Conservation (phyloP, 2,888 invertebrate species). For the Orthosia cruda region DNA sequence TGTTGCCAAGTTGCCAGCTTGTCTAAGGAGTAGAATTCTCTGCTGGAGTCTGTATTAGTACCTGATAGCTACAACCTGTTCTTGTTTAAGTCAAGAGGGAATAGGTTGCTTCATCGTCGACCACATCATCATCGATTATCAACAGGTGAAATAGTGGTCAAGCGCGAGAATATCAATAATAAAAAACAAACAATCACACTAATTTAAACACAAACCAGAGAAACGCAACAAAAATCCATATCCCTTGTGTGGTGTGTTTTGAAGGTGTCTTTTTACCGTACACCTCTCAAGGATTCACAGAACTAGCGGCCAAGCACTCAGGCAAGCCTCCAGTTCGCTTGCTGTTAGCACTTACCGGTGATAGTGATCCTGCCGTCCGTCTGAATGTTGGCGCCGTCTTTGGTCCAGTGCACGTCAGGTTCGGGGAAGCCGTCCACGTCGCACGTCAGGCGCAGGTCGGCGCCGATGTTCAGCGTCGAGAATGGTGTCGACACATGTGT, state of each 20-base stretch:
- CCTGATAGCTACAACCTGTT: too few species aligned
- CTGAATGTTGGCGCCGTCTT: slow-evolving; percentile 93
- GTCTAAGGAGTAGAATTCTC: too few species aligned
- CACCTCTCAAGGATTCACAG: background rate
- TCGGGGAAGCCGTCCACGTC: slow-evolving; percentile 95
- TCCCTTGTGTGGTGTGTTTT: too few species aligned
- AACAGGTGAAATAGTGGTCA: too few species aligned
- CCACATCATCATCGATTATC: too few species aligned
- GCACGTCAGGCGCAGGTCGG: slow-evolving; percentile 94
- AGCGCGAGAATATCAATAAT: too few species aligned
- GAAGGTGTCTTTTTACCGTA: background rate
- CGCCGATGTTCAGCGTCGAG: slow-evolving; percentile 93
- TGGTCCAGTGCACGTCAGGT: slow-evolving; percentile 96
- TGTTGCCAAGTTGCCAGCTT: too few species aligned
- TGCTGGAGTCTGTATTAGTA: too few species aligned
- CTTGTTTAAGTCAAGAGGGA: too few species aligned
- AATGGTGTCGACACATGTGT: slow-evolving; percentile 92
- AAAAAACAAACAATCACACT: background rate
- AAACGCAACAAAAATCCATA: background rate
- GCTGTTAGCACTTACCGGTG: slow-evolving; percentile 89
- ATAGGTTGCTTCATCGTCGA: too few species aligned
- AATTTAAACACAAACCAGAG: background rate
- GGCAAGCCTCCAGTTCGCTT: background rate
- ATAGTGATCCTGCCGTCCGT: slow-evolving; percentile 92
- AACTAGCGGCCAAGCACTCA: background rate